Evolutionary conservation across 2,113 vertebrate species (phyloP).

Genomic region (Scatophagus argus): DNA sequence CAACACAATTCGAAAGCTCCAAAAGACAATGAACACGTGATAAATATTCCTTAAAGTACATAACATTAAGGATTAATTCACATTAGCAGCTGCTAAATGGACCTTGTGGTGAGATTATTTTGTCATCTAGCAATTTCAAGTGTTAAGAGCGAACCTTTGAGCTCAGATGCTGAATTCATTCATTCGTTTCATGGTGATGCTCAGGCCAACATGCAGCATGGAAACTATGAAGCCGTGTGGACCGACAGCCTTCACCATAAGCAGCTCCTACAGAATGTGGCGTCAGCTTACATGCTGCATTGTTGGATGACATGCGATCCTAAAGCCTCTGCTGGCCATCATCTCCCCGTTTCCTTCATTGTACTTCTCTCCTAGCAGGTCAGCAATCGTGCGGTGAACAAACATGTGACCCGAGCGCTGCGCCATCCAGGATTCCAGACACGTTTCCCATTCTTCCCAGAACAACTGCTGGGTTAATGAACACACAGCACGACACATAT

Average conservation of each 20-base stretch:
- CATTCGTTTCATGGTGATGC: too few species aligned
- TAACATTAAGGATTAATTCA: too few species aligned
- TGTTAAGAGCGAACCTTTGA: too few species aligned
- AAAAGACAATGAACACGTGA: not conserved
- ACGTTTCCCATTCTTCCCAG: constrained; percentile 61
- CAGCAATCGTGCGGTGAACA: constrained; percentile 2
- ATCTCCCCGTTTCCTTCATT: constrained; percentile 29
- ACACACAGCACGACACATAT: constrained; percentile 46
- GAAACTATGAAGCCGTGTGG: not conserved
- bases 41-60: not conserved
- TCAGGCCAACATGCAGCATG: too few species aligned
- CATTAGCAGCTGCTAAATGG: not conserved
- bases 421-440: constrained; percentile 59
- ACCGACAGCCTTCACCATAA: constrained; percentile 10
- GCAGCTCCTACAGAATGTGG: constrained; percentile 35
- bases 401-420: constrained; percentile 34
- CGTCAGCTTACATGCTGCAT: constrained; percentile 45
- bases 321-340: not conserved
- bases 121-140: too few species aligned
- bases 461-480: constrained; percentile 73
- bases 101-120: not conserved
- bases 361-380: constrained; percentile 58
- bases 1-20: not conserved
- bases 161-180: too few species aligned
- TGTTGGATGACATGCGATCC: constrained; percentile 27